These are phyloP conservation scores for Caenorhabditis inopinata DNA, from an alignment of 1,140 invertebrate species.

Conservation along the genomic window DNA sequence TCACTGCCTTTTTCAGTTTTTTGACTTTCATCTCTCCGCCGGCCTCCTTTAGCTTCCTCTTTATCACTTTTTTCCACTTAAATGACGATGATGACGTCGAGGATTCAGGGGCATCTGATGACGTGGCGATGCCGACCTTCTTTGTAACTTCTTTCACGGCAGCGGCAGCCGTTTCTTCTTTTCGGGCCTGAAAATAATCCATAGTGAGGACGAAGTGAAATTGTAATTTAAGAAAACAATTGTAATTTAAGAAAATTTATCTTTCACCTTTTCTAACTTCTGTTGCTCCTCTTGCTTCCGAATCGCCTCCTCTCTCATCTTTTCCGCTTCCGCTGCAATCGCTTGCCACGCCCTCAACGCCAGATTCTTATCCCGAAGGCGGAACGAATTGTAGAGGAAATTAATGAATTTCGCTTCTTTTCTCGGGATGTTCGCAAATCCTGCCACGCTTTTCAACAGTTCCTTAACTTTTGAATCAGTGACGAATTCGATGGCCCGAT, in stretches of 20 bases:
- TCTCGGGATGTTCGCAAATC: slow-evolving; percentile 83
- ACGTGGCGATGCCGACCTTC: background rate
- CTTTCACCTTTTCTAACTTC: background rate
- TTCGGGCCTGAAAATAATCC: background rate
- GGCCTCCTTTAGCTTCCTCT: slow-evolving; percentile 43
- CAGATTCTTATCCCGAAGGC: slow-evolving; percentile 55
- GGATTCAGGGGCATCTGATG: background rate
- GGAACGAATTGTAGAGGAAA: slow-evolving; percentile 68
- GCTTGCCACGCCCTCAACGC: slow-evolving; percentile 54
- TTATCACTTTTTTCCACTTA: slow-evolving; percentile 52
- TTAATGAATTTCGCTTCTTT: slow-evolving; percentile 83
- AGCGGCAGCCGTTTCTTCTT: slow-evolving; percentile 4
- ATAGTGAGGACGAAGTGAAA: background rate
- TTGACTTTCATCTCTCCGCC: slow-evolving; percentile 52
- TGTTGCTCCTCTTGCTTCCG: slow-evolving; percentile 27
- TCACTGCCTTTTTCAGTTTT: slow-evolving; percentile 33
- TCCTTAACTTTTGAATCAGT: slow-evolving; percentile 71
- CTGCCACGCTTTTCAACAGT: slow-evolving; percentile 75
- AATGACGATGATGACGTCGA: slow-evolving; percentile 11
- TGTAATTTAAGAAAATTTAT: background rate
- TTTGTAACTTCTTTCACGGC: background rate
- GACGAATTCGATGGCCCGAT: slow-evolving; percentile 74
- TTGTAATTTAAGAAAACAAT: background rate
- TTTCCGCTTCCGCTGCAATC: slow-evolving; percentile 53
- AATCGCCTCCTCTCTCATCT: slow-evolving; percentile 30